A percentile compares a stretch with the other conserved stretches of the same genome.
Conservation (phyloP, 2,797 vertebrate species). For the Schizothorax lantsangensis region DNA sequence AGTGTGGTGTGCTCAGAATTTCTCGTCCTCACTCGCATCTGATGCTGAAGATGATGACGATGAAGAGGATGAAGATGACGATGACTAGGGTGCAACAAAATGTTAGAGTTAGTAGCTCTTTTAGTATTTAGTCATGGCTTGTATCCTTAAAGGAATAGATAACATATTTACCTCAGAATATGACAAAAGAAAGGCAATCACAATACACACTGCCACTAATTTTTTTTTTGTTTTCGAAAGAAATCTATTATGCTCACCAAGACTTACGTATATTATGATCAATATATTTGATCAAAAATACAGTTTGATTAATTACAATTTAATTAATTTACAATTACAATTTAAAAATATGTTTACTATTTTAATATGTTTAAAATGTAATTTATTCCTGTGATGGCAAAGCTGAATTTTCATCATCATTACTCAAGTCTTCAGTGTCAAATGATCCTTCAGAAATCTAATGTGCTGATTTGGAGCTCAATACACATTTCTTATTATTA, state of each 20-base stretch:
- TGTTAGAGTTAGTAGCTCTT: conserved; percentile 18
- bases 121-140: not conserved
- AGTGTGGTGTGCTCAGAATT: conserved; percentile 66
- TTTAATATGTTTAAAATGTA: not conserved
- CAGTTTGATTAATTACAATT: not conserved
- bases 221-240: not conserved
- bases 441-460: too few relatives aligned
- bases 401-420: not conserved
- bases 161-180: not conserved
- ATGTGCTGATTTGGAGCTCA: not conserved
- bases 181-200: not conserved
- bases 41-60: conserved; percentile 68
- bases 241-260: not conserved
- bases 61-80: conserved; percentile 58
- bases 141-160: not conserved
- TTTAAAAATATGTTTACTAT: not conserved
- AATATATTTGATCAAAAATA: not conserved
- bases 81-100: conserved; percentile 63
- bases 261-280: not conserved
- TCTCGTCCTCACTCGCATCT: conserved; percentile 62
- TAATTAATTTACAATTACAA: not conserved
- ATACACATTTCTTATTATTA: not conserved
- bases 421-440: not conserved
- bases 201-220: not conserved
- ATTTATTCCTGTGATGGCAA: not conserved